These are phyloP conservation scores for Lineus longissimus DNA, from an alignment of 1,140 invertebrate genomes.

Conservation along the genomic window DNA sequence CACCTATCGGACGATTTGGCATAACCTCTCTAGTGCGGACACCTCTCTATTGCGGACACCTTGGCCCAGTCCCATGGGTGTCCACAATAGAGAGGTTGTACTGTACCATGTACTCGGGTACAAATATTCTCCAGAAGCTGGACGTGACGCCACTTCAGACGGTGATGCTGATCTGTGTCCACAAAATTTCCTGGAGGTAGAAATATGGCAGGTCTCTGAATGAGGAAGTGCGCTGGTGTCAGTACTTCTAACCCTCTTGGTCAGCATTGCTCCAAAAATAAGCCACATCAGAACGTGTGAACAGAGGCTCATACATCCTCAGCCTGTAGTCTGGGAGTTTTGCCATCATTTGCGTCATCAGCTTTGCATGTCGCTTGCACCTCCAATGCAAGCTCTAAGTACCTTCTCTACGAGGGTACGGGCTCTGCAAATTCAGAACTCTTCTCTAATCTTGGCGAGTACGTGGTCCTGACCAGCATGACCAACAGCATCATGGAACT, in stretches of 20 bases:
- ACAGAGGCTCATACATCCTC: not conserved
- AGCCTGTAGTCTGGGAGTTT: constrained; percentile 16
- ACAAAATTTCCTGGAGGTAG: no score
- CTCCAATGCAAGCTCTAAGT: constrained; percentile 12
- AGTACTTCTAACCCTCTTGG: not conserved
- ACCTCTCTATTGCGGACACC: no score
- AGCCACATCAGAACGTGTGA: constrained; percentile 11
- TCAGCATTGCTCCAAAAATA: constrained; percentile 12
- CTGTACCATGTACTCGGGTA: no score
- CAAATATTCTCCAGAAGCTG: no score
- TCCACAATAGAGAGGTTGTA: no score
- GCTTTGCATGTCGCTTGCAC: constrained; percentile 3
- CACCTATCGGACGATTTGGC: no score
- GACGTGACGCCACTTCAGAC: no score
- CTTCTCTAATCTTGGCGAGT: constrained; percentile 11
- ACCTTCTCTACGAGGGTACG: not conserved
- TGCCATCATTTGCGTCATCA: constrained; percentile 12
- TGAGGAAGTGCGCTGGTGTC: no score
- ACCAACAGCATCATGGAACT: constrained; percentile 5
- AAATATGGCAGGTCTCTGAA: no score
- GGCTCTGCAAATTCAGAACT: constrained; percentile 13
- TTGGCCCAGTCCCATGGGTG: no score
- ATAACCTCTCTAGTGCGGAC: no score
- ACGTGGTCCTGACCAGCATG: constrained; percentile 17
- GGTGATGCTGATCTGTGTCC: no score